Evolutionary conservation across 2,113 vertebrate species (phyloP).

Genomic region (Drymodes brunneopygia): DNA sequence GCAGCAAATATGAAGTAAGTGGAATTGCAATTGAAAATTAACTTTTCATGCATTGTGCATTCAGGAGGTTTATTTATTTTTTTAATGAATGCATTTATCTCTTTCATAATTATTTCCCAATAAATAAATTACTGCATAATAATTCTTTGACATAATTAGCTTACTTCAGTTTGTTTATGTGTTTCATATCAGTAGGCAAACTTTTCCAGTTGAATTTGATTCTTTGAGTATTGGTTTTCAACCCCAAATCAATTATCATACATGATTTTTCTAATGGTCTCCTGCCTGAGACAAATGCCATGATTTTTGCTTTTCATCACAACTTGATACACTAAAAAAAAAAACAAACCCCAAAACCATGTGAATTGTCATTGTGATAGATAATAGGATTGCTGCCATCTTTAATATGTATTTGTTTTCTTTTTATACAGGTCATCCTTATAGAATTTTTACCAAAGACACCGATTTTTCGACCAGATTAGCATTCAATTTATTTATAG

Average conservation of each 20-base stretch:
- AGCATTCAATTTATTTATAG: conserved; percentile 74
- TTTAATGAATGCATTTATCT: not conserved
- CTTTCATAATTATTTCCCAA: not conserved
- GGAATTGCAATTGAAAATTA: not conserved
- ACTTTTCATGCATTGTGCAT: not conserved
- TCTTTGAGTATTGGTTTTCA: not conserved
- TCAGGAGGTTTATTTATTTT: not conserved
- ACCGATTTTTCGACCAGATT: conserved; percentile 98
- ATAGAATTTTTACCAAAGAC: conserved; percentile 99
- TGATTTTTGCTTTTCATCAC: conserved; percentile 66
- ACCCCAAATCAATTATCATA: conserved; percentile 10
- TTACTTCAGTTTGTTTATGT: not conserved
- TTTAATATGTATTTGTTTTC: conserved; percentile 30
- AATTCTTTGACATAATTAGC: not conserved
- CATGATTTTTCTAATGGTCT: conserved; percentile 70
- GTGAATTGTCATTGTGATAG: not conserved
- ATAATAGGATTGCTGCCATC: not conserved
- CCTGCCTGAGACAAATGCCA: conserved; percentile 63
- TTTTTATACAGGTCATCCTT: conserved; percentile 88
- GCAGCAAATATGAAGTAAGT: not conserved
- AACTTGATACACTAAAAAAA: not conserved
- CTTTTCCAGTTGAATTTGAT: not conserved
- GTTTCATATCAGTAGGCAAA: not conserved
- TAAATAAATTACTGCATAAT: not conserved
- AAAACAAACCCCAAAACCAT: fast-evolving